Evolutionary conservation across 2,113 vertebrate genomes (phyloP), one percentile per base, ranked within the genome.

Genomic region (Grallaria varia): DNA sequence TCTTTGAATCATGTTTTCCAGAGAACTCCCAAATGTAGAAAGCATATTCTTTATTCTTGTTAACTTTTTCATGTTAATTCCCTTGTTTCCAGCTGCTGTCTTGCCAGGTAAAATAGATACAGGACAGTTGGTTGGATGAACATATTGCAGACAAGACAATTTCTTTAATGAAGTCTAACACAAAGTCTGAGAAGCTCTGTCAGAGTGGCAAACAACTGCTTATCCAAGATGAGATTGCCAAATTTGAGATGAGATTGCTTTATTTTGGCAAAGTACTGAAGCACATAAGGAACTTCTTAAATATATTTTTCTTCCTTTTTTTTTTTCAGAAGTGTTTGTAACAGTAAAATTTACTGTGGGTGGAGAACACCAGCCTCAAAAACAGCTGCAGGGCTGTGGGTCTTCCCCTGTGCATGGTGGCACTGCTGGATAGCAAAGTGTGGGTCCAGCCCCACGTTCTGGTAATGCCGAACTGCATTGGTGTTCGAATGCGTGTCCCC

Each of bases 151-250:
- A 71, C 42, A 95, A 86, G 50, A 71, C 59, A 40, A 47, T 92
- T 90, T 93, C 64, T 87, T 92, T 93, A 85, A 5, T 73, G n/a
- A 91, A 94, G 79, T 95, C 90, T 91, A 91, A 96, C 85, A 93
- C 53, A 17, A 87, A 95, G 50, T 86, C 87, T 95, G 92, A 88
- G 90, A 88, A 66, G 39, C 78, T 95, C 53, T 94, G 78, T 91
- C 27, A 66, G 81, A 53, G 72, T 77, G 52, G 85, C 92, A 94
- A 92, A 88, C 87, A 96, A 86, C 75, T 91, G 64, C 76, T 94
- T 96, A 74, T 82, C 87, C 75, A 80, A 91, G 52, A 47, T 89
- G 74, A 84, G 92, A 87, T 87, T 94, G 73, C 88, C 89, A 89
- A 63, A 59, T 87, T 93, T 87, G 74, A 37, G 53, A 62, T 73